Base-by-base conservation (phyloP, 2,888 invertebrate species). In the Synergus umbraculus region DNA sequence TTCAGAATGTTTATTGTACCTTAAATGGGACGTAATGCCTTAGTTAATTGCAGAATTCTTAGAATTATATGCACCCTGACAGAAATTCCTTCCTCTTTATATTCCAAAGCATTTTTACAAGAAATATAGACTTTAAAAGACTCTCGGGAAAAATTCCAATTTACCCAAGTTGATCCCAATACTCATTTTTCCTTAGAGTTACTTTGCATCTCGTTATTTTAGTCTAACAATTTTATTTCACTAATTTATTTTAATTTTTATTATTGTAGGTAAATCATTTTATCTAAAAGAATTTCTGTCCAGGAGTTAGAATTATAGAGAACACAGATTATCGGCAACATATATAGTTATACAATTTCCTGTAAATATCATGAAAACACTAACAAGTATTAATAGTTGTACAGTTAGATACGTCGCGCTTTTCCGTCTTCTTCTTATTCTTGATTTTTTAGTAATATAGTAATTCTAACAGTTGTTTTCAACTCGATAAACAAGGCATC, bases 241-340 rank as follows among this genome's bases (percentile, higher is more conserved):
- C 18, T 22, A 60, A 60, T 22, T 18, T 10, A 60, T 60, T 22
- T 29, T 29, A 60, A 18, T 29, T n/a, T 54, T 54, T n/a, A 1
- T 54, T 54, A 54, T n/a, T 8, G 18, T 54, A 18, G 2, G n/a
- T 10, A 22, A 22, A 60, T 60, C 10, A 60, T 60, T 60, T 60
- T 12, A 60, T 18, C 13, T 12, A 60, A 60, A 60, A 60, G 60
- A 60, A 60, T 60, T 60, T 60, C 60, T 60, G 60, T 13, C 22
- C 12, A 4, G 60, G 60, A 29, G 60, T 18, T 29, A 5, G 22
- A 22, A 60, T 60, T 60, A 29, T 1, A 18, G 60, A 22, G 60
- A 60, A 60, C 60, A 60, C 60, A 60, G 22, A 60, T 60, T 60
- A 60, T 60, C 22, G 60, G 60, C 60, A 60, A 60, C 22, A 60